phyloP scores from a whole-genome alignment of 2,888 invertebrate genomes.

The Lochmaea crataegi region DNA sequence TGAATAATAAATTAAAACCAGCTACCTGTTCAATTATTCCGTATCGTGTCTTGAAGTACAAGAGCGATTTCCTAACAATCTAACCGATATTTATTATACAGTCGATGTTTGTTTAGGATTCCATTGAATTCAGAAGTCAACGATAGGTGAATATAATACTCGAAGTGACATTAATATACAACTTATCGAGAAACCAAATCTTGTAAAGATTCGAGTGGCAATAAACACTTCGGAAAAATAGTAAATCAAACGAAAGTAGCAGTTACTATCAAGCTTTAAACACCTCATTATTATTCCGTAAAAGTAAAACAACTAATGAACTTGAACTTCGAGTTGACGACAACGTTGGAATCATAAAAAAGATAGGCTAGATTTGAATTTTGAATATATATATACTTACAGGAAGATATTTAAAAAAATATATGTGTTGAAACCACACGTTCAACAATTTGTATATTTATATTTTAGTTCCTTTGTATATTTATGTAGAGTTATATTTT shows the following conservation, averaged over 20 bases:
- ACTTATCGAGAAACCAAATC: conserved; percentile 25
- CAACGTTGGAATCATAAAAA: not conserved
- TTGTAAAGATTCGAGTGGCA: conserved; percentile 17
- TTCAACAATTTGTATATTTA: no score
- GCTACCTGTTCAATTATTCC: not conserved
- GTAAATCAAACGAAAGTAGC: conserved; percentile 22
- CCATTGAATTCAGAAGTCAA: conserved; percentile 16
- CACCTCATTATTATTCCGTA: conserved; percentile 20
- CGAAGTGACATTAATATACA: conserved; percentile 3
- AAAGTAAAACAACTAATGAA: conserved; percentile 18
- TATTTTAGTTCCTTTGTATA: no score
- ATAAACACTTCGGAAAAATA: conserved; percentile 26
- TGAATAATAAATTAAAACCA: not conserved
- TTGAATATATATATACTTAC: not conserved
- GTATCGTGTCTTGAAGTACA: not conserved
- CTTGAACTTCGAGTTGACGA: conserved; percentile 20
- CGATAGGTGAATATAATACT: conserved; percentile 9
- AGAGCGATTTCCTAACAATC: not conserved
- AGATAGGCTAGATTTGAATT: not conserved
- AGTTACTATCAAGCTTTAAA: conserved; percentile 6
- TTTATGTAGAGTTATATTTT: no score
- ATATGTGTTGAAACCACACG: no score
- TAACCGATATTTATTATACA: conserved; percentile 11
- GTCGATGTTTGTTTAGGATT: conserved; percentile 8
- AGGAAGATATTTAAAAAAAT: no score